Base-by-base conservation (phyloP, 1,140 invertebrate genomes). In the Augochlora pura region DNA sequence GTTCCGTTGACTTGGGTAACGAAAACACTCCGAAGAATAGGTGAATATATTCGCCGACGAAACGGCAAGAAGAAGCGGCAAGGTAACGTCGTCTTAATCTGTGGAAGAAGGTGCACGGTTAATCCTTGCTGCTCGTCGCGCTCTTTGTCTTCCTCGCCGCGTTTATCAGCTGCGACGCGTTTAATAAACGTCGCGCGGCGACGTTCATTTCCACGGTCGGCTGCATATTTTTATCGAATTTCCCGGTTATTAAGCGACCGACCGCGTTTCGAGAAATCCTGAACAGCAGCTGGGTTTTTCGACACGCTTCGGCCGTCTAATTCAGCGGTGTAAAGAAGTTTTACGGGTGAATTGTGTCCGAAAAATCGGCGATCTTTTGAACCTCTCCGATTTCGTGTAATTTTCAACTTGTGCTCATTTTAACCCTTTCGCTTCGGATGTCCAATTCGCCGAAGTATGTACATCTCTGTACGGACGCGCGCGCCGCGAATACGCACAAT, bases 121-220 rank as follows among this genome's bases (percentile, higher is more conserved):
- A 65, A 65, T 65, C 38, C 63, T 23, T 32, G 32, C 32, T 32
- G 32, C 32, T 32, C 32, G 63, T 18, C 21, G 39, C 63, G 38
- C 38, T 64, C 32, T 64, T 42, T 12, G n/a, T 42, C 18, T 54
- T 38, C 21, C 10, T 21, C 32, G 38, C 18, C 38, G 63, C 21
- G 32, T 64, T 64, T 64, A 64, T 64, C 62, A 64, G 62, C 62
- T 21, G 16, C 63, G 63, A 65, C 32, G 63, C 38, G 38, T 65
- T 65, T 65, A 65, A 65, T 65, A 42, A 65, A 65, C 63, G 63
- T 65, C 38, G 38, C 38, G 38, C 9, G 38, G 4, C 39, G 63
- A 42, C 38, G 63, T 65, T 65, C n/a, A 65, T 42, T 65, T 65
- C 38, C 38, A 21, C 63, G 38, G 8, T 8, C 21, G 9, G 4